These are phyloP conservation scores for Hylyphantes graminicola DNA, from an alignment of 1,140 invertebrate species.

Conservation along the genomic window DNA sequence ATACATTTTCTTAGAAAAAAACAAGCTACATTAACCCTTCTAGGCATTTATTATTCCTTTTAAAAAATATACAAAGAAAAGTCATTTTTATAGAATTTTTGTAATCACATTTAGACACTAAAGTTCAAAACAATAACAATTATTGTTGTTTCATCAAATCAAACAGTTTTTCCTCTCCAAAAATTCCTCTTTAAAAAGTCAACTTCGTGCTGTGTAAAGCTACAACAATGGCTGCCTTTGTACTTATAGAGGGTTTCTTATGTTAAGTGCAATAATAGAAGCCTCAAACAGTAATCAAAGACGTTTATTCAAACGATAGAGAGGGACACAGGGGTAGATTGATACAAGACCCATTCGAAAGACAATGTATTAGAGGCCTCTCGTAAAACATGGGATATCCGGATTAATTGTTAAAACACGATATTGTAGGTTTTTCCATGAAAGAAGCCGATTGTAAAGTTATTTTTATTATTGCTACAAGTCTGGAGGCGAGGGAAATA, in stretches of 20 bases:
- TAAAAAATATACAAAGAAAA: no score
- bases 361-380: slow-evolving; percentile 18
- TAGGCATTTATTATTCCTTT: no score
- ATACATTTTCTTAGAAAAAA: no score
- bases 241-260: slow-evolving; percentile 23
- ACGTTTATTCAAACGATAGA: not conserved
- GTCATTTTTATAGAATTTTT: no score
- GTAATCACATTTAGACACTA: no score
- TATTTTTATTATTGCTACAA: not conserved
- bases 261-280: slow-evolving; percentile 20
- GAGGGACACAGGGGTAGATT: not conserved
- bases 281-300: slow-evolving; percentile 16
- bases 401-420: slow-evolving; percentile 45
- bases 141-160: no score
- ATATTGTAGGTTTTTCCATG: not conserved
- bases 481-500: no score
- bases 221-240: slow-evolving; percentile 27
- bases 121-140: no score
- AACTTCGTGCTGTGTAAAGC: not conserved
- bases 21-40: no score
- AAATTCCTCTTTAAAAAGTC: no score
- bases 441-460: slow-evolving; percentile 21
- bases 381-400: slow-evolving; percentile 48
- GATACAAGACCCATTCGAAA: not conserved
- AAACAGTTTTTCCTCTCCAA: no score